Evolutionary conservation across 1,140 invertebrate species (phyloP).

Genomic region (Phenacoccus solenopsis): DNA sequence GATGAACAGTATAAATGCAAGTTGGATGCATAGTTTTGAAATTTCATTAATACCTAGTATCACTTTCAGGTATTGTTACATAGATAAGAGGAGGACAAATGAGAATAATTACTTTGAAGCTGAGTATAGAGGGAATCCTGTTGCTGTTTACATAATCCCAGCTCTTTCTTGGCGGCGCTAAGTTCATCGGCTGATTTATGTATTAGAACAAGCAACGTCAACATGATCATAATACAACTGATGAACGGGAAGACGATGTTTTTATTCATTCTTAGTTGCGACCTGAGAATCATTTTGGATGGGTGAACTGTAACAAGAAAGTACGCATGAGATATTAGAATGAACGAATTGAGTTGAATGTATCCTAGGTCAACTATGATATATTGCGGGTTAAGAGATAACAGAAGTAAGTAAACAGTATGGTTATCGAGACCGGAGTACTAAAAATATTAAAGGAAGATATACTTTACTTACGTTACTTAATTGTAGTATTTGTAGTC

Average conservation of each 20-base stretch:
- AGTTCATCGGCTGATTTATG: conserved; percentile 9
- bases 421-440: too few relatives aligned
- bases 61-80: neutral
- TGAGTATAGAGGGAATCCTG: neutral
- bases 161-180: neutral
- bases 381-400: too few relatives aligned
- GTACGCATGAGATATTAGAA: neutral
- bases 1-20: too few relatives aligned
- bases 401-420: too few relatives aligned
- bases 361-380: too few relatives aligned
- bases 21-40: too few relatives aligned
- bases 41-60: neutral
- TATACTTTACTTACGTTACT: too few relatives aligned
- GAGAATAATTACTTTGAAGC: neutral
- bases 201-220: neutral
- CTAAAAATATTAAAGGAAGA: too few relatives aligned
- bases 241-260: conserved; percentile 1
- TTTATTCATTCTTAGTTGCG: conserved; percentile 1
- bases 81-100: neutral
- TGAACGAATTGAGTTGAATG: too few relatives aligned
- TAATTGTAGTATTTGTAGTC: too few relatives aligned
- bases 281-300: neutral
- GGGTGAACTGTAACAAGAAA: neutral
- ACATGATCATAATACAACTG: conserved; percentile 7
- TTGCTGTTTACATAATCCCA: neutral